Base-by-base conservation (phyloP, 2,888 invertebrate genomes). In the Hypercompe scribonia region DNA sequence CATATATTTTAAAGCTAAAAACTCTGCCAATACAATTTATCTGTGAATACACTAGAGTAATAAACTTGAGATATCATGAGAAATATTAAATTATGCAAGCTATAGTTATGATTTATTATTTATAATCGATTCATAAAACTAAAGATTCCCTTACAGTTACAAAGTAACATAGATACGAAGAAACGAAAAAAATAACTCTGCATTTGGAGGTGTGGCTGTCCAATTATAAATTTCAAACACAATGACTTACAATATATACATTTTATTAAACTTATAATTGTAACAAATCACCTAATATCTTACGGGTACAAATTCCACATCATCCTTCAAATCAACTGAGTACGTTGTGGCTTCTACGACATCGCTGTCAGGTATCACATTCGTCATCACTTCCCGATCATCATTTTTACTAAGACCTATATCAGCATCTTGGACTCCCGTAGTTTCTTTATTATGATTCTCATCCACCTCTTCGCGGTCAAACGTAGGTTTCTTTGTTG, bases 221-320 rank as follows among this genome's bases (percentile, higher is more conserved):
- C n/a, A n/a, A n/a, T n/a, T n/a, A n/a, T n/a, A n/a, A n/a, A n/a
- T n/a, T n/a, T n/a, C n/a, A n/a, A 28, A 67, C 18, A 50, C 28
- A 28, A 31, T 21, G n/a, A 68, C 46, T 64, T 28, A 46, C 71
- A 73, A 72, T 61, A 18, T 31, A 31, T 61, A 61, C 50, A 61
- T 28, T 71, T 58, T 68, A 68, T 70, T 70, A 54, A 34, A 68
- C 33, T 28, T 46, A 28, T 33, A n/a, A 61, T 68, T 64, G n/a
- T 65, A 39, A 46, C 46, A 34, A 42, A 50, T 0, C 34, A 36
- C 36, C 39, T 75, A 86, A 80, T 88, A 90, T 65, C 79, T 86
- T 28, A 93, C 86, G 2, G 94, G 92, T 21, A 95, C 92, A 75
- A 95, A 94, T 70, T 95, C 95, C 0, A 91, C 83, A 13, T 94